phyloP scores from a whole-genome alignment of 2,888 invertebrate species.

The Lasioglossum lativentre region DNA sequence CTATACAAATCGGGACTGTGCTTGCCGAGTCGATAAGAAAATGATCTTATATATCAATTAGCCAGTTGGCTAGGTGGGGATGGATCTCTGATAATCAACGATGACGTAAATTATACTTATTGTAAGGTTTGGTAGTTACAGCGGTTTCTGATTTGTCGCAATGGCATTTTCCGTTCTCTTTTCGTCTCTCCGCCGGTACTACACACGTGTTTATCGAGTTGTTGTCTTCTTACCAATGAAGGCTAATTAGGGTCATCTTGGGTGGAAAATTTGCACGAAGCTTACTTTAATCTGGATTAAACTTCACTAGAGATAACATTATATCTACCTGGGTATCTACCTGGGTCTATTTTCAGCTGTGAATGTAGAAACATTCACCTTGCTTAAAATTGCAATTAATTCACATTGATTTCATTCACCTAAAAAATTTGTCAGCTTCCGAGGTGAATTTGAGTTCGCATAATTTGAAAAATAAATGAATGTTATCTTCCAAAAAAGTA shows the following conservation, averaged over 20 bases:
- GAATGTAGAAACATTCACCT: too few species aligned
- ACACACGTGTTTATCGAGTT: neutral
- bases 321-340: too few species aligned
- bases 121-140: neutral
- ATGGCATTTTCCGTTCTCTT: neutral
- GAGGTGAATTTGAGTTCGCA: neutral
- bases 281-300: neutral
- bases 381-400: neutral
- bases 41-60: conserved; percentile 20
- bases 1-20: neutral
- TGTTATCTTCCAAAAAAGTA: too few species aligned
- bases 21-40: neutral
- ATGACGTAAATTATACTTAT: conserved; percentile 8
- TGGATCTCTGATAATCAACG: neutral
- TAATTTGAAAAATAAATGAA: neutral
- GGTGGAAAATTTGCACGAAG: neutral
- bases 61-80: conserved; percentile 15
- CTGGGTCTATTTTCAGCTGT: neutral
- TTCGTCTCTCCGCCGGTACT: neutral
- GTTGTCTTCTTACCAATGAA: neutral
- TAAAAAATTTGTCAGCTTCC: neutral
- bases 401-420: neutral
- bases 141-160: neutral
- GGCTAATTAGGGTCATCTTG: neutral
- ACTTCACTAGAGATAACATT: neutral